Base-by-base conservation (phyloP, 2,797 vertebrate genomes). In the Centropyge bicolor region DNA sequence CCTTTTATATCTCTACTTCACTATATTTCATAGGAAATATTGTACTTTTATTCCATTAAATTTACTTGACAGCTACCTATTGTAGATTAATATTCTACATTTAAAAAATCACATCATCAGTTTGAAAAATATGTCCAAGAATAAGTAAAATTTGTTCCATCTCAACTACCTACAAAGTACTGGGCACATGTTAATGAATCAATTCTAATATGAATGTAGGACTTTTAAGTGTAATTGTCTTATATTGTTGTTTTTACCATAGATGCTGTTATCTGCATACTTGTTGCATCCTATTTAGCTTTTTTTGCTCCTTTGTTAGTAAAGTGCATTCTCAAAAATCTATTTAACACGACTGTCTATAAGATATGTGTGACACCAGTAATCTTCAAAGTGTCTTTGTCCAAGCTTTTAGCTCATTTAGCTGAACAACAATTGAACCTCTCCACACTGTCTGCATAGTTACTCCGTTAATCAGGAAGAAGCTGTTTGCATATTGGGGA, bases 41-140 rank as follows among this genome's bases (percentile, higher is more conserved):
- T 31, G 1, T 49, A 41, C 6, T 71, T 36, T 48, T 27, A 55
- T 1, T 55, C 17, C n/a, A 48, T 11, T 38, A 6, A 4, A 38
- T 62, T 20, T 43, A n/a, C 41, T 31, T 61, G 40, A n/a, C 8
- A 38, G 31, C n/a, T 48, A 31, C 3, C 8, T 4, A 55, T 57
- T 49, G 17, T 43, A 57, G 68, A 49, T 36, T n/a, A 4, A 64
- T 64, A 45, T 45, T 59, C 22, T 36, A 49, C n/a, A 71, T 40
- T 45, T 10, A 56, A 31, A 24, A 6, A 41, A 9, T 16, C 22
- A 52, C 14, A 10, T 40, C 8, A 60, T 61, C 7, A 41, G 10
- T 13, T 43, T 0, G 17, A 9, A 14, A 49, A 49, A 49, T 49
- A 49, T n/a, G 62, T 27, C 16, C 0, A 14, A 8, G 20, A 4